phyloP scores from a whole-genome alignment of 2,797 vertebrate genomes.

The Pseudochirops corinnae region DNA sequence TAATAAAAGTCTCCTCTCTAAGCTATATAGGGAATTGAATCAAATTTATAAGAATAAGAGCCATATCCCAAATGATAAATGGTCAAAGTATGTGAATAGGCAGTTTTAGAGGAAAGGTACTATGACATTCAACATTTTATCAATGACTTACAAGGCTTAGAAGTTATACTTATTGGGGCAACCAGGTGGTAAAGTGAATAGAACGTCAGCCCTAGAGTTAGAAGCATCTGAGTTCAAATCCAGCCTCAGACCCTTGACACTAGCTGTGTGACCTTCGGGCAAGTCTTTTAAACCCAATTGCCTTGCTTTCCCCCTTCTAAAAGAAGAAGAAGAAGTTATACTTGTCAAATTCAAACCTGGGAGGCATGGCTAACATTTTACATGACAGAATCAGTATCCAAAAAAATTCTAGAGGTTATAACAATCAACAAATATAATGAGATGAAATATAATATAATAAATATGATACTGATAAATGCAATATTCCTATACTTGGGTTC shows the following conservation, averaged over 20 bases:
- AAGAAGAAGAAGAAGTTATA: neutral
- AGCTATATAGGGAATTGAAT: neutral
- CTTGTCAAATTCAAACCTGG: neutral
- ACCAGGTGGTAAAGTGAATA: too few relatives aligned
- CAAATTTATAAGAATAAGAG: neutral
- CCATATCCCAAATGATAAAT: neutral
- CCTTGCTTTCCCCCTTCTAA: too few relatives aligned
- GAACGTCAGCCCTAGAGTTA: too few relatives aligned
- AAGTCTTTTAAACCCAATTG: too few relatives aligned
- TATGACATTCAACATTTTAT: neutral
- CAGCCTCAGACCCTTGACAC: too few relatives aligned
- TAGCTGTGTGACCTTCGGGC: too few relatives aligned
- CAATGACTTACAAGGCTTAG: neutral
- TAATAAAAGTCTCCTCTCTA: neutral
- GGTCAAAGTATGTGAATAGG: neutral
- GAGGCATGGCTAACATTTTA: neutral
- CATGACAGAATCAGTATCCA: neutral
- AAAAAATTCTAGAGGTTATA: neutral
- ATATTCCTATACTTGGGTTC: neutral
- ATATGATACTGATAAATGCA: neutral
- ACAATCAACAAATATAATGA: neutral
- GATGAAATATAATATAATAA: neutral
- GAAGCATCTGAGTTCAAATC: too few relatives aligned
- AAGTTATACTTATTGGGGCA: neutral
- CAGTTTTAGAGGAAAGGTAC: neutral